Base-by-base conservation (phyloP, 1,140 invertebrate genomes). In the Aculops lycopersici region DNA sequence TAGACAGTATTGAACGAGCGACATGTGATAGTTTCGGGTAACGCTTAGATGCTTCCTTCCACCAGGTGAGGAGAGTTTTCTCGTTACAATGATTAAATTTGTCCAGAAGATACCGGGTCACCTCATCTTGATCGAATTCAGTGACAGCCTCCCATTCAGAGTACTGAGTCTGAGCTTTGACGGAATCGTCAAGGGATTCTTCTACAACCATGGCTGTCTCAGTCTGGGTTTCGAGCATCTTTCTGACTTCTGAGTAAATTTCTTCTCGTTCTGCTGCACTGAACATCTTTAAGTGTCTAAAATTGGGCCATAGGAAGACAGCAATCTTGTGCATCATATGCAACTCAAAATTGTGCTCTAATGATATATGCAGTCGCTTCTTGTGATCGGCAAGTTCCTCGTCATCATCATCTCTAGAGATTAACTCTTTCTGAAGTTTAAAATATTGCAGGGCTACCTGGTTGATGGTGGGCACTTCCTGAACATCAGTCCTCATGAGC, bases 221-320 rank as follows among this genome's bases (percentile, higher is more conserved):
- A n/a, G n/a, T n/a, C 4, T 37, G 37, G 17, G 21, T 21, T 35
- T 46, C 38, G 13, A 46, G 35, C 3, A 47, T 31, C 8, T 21
- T 38, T 20, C 45, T 17, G 8, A 46, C 45, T 31, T 46, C 45
- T 5, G 21, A 15, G 35, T 46, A 43, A 17, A 46, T 43, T 37
- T 46, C 31, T 13, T 46, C 37, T 16, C 40, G 45, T 46, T 46
- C 45, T 13, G 31, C 45, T 14, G 36, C 13, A 5, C 31, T 40
- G 14, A 46, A 40, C 45, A 46, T 46, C 38, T 46, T 46, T 4
- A 46, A 19, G n/a, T 35, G 45, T 3, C 45, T 38, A 42, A 46
- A 46, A 37, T 46, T 46, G 16, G 45, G 45, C 45, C 45, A 46
- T 14, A 46, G 39, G 41, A 46, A 46, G 5, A 39, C 24, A 3